Base-by-base conservation (phyloP, 2,113 vertebrate genomes). In the Corythoichthys intestinalis region DNA sequence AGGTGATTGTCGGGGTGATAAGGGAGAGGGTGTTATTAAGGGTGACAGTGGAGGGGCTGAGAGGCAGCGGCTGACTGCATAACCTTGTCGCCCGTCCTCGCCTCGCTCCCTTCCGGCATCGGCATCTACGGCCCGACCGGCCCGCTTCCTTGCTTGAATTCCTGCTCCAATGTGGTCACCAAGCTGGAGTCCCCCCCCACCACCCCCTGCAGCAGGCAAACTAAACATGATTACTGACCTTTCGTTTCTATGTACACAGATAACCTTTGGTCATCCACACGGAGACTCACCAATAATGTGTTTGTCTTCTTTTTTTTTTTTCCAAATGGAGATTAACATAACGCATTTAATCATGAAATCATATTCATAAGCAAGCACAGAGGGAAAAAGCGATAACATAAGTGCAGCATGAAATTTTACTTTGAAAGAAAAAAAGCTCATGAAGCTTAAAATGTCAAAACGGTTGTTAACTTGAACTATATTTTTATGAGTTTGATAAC, bases 141-240 rank as follows among this genome's bases (percentile, higher is more conserved):
- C 28, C 47, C 28, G 28, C 78, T 78, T 76, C 79, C 79, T 82
- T 67, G 75, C 83, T 88, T 85, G 67, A 86, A 37, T 37, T 58
- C 56, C 87, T 84, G 83, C 56, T 37, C 28, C 10, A 87, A 91
- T 84, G 85, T 88, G 90, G 90, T 91, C 87, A 90, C 89, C 89
- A 84, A 75, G 85, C 83, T 85, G 87, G 85, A 91, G 91, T 92
- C 90, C 41, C 9, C 41, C 41, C 9, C 41, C 3, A 5, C 41
- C 41, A 89, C 84, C 90, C 88, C 65, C 83, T 78, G 89, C 86
- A 86, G 60, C 80, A 76, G 87, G 84, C 92, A 91, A 90, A 92
- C 89, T 86, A 91, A 91, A 91, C 92, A 91, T 90, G 90, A 91
- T 92, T 90, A 88, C 88, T 91, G 91, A 92, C 91, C 92, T 92